phyloP scores from a whole-genome alignment of 2,113 vertebrate genomes.

The Oryzias melastigma region DNA sequence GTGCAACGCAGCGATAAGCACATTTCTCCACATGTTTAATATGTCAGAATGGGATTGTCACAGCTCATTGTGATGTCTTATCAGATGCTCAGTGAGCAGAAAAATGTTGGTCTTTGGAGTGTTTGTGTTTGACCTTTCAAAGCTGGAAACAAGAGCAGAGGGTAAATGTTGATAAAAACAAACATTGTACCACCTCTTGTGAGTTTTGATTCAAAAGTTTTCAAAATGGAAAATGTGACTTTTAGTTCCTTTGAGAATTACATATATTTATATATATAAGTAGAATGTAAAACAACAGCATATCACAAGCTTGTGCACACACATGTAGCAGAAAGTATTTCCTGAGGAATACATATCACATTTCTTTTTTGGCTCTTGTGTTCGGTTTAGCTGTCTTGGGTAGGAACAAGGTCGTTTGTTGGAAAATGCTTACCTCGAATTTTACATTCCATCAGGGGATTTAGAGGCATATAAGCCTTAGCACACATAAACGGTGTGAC shows the following conservation, averaged over 20 bases:
- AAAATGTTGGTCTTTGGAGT: conserved; percentile 8
- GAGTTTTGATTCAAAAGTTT: neutral
- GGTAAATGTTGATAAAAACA: neutral
- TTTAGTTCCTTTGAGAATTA: neutral
- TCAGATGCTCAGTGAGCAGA: conserved; percentile 22
- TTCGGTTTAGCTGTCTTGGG: neutral
- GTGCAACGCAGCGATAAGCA: conserved; percentile 40
- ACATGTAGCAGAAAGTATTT: neutral
- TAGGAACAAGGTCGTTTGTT: conserved; percentile 1
- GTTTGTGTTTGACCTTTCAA: conserved; percentile 19
- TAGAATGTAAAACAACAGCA: too few species aligned
- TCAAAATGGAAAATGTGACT: neutral
- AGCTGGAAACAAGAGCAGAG: neutral
- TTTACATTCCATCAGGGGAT: conserved; percentile 1
- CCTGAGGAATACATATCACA: neutral
- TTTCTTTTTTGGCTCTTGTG: neutral
- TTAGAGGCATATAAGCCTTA: neutral
- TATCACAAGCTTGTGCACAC: neutral
- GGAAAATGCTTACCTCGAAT: conserved; percentile 3
- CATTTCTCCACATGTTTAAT: conserved; percentile 28
- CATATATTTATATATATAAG: too few species aligned
- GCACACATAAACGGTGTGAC: neutral
- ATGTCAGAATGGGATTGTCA: conserved; percentile 32
- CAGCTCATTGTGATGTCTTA: conserved; percentile 31
- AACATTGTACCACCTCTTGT: neutral